Percentiles rank a stretch among this genome's conserved stretches.
These are phyloP conservation scores for Bombyx mori DNA, from an alignment of 1,140 invertebrate genomes.

Conservation along the genomic window DNA sequence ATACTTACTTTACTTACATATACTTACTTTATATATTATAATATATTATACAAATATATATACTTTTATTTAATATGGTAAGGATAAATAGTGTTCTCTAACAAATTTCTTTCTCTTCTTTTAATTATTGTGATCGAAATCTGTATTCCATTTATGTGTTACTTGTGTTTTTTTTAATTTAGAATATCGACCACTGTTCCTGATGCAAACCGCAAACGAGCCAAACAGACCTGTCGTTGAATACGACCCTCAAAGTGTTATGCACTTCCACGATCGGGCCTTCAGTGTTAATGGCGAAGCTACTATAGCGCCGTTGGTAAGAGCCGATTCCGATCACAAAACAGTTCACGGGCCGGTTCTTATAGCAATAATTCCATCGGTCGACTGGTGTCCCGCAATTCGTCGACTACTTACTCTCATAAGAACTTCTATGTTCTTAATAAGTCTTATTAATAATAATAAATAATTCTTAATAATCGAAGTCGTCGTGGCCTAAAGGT, in stretches of 20 bases:
- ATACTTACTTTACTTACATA: too few relatives aligned
- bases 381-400: too few relatives aligned
- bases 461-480: too few relatives aligned
- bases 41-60: too few relatives aligned
- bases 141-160: too few relatives aligned
- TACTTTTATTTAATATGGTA: too few relatives aligned
- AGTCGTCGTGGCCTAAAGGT: too few relatives aligned
- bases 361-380: neutral
- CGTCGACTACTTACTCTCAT: neutral
- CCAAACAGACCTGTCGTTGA: slow-evolving; percentile 70
- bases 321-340: neutral
- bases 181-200: slow-evolving; percentile 77
- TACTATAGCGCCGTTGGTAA: slow-evolving; percentile 79
- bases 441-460: too few relatives aligned
- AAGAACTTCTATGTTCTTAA: too few relatives aligned
- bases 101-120: neutral
- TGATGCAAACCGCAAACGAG: slow-evolving; percentile 68
- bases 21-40: too few relatives aligned
- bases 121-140: neutral
- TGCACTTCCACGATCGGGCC: slow-evolving; percentile 85
- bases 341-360: neutral
- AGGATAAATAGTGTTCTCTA: too few relatives aligned
- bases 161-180: slow-evolving; percentile 8
- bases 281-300: slow-evolving; percentile 81
- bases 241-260: slow-evolving; percentile 85